Evolutionary conservation across 1,140 invertebrate species (phyloP).

Genomic region (Temnothorax nylanderi): DNA sequence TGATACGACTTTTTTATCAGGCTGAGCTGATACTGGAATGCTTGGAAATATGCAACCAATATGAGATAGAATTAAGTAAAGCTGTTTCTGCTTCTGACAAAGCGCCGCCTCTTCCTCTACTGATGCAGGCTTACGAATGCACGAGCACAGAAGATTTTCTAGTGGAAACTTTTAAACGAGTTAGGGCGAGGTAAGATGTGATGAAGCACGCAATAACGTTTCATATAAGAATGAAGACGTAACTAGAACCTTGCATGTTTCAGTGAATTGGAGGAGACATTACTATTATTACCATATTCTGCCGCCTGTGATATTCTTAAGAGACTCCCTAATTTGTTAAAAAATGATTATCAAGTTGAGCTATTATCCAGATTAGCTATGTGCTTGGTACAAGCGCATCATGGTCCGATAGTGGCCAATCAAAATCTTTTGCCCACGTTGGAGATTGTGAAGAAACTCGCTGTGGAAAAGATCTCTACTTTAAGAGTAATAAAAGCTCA

Average conservation of each 20-base stretch:
- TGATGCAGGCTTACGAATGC: constrained; percentile 93
- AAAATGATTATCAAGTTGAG: constrained; percentile 90
- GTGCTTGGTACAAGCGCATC: constrained; percentile 94
- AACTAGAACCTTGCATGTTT: constrained; percentile 72
- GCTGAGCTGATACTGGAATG: constrained; percentile 96
- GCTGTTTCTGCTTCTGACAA: constrained; percentile 78
- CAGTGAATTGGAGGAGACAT: constrained; percentile 96
- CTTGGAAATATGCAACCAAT: constrained; percentile 92
- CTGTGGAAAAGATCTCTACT: constrained; percentile 87
- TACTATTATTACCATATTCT: constrained; percentile 94
- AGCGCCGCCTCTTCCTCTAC: constrained; percentile 87
- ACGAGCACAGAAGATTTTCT: constrained; percentile 92
- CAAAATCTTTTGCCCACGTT: constrained; percentile 89
- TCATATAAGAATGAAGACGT: not conserved
- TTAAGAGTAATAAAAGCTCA: constrained; percentile 86
- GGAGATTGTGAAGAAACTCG: constrained; percentile 88
- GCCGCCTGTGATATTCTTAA: constrained; percentile 92
- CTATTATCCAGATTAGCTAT: constrained; percentile 91
- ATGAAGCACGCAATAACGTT: not conserved
- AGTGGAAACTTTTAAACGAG: constrained; percentile 91
- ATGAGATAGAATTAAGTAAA: constrained; percentile 86
- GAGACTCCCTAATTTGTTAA: constrained; percentile 89
- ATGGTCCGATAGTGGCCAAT: constrained; percentile 92
- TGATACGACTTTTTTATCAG: constrained; percentile 83
- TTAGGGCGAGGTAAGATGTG: constrained; percentile 89